Evolutionary conservation across 2,797 vertebrate genomes (phyloP).

Genomic region (Thripadectes ignobilis): DNA sequence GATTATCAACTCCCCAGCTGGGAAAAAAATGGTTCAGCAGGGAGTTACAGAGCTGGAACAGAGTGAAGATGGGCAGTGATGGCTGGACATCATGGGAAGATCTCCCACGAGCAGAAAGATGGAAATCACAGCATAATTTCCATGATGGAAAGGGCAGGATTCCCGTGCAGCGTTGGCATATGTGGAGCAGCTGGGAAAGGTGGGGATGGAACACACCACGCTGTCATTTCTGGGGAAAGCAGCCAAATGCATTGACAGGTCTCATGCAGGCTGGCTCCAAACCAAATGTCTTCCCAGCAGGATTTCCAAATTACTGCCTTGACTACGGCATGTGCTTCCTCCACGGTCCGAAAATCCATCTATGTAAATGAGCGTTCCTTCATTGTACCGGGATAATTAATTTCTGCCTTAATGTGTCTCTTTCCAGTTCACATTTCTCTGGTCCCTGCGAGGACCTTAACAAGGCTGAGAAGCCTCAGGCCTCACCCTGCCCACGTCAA

Average conservation of each 20-base stretch:
- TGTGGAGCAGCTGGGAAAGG: constrained; percentile 9
- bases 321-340: neutral
- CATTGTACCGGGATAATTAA: neutral
- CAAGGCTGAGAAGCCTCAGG: neutral
- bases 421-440: neutral
- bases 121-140: neutral
- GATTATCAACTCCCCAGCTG: neutral
- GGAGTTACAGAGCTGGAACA: neutral
- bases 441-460: neutral
- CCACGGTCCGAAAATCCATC: neutral
- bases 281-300: neutral
- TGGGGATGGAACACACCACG: neutral
- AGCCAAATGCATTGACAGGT: neutral
- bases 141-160: neutral
- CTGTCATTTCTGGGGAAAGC: constrained; percentile 28
- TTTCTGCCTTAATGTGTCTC: neutral
- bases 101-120: neutral
- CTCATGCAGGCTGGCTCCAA: neutral
- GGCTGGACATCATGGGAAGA: neutral
- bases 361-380: neutral
- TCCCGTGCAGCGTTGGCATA: neutral
- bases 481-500: fast-evolving
- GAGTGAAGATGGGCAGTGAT: neutral
- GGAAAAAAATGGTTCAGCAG: neutral
- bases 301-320: neutral